Base-by-base conservation (phyloP, 2,888 invertebrate species). In the Helleia helle region DNA sequence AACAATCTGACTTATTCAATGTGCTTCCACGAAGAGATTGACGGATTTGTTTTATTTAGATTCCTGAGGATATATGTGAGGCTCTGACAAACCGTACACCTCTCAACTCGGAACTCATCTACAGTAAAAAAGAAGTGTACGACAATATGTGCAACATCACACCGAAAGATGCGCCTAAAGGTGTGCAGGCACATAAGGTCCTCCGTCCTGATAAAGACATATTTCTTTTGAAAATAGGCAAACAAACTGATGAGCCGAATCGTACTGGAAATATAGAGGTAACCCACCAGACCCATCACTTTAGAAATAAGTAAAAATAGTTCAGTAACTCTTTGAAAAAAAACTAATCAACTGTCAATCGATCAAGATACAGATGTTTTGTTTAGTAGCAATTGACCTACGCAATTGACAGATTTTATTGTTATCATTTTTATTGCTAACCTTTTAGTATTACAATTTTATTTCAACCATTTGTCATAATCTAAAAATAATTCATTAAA, bases 221-320 rank as follows among this genome's bases (percentile, higher is more conserved):
- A 0, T 92, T 92, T 50, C 77, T 93, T 3, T 69, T 93, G 34
- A 88, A 90, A 55, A 90, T 93, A 42, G 93, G 93, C 1, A 93
- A 92, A 58, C 93, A 93, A 58, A 88, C 89, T 0, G 81, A 81
- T 34, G 84, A 84, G 51, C 84, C 81, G 0, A 77, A 81, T 44
- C 72, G 83, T 4, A 90, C 90, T 22, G 89, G 90, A 0, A 87
- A 87, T 29, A 89, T 89, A 44, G 92, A 92, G 71, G 91, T 91
- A 42, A 40, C n/a, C n/a, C n/a, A n/a, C n/a, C n/a, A n/a, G n/a
- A n/a, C n/a, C n/a, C n/a, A n/a, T n/a, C n/a, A n/a, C n/a, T n/a
- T n/a, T n/a, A n/a, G n/a, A n/a, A n/a, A n/a, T 4, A 36, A 11
- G n/a, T 25, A 25, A 22, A 9, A 17, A 40, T 8, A 7, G 14